phyloP scores from a whole-genome alignment of 2,888 invertebrate species.

The Heteromurus nitidus region DNA sequence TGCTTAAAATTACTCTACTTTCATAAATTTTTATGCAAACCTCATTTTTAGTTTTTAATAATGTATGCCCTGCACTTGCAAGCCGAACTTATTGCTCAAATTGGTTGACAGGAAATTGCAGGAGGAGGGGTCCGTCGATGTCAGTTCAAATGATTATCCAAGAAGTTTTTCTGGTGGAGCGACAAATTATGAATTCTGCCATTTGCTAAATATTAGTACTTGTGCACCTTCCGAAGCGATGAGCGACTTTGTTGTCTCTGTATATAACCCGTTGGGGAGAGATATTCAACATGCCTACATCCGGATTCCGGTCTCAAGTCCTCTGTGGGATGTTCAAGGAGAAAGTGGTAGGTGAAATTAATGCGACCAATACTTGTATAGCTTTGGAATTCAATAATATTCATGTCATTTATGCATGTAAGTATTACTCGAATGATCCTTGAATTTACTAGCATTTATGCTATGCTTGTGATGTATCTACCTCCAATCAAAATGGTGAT shows the following conservation, averaged over 20 bases:
- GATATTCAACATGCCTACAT: slow-evolving; percentile 75
- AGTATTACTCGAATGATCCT: too few species aligned
- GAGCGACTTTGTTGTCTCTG: slow-evolving; percentile 78
- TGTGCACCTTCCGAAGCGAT: slow-evolving; percentile 78
- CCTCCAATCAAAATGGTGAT: too few species aligned
- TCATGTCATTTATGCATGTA: too few species aligned
- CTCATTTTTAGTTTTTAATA: too few species aligned
- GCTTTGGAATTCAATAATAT: too few species aligned
- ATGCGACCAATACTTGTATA: too few species aligned
- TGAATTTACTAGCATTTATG: too few species aligned
- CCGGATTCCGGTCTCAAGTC: slow-evolving; percentile 69
- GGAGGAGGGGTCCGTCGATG: not conserved
- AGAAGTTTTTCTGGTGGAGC: slow-evolving; percentile 10
- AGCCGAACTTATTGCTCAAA: too few species aligned
- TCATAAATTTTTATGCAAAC: too few species aligned
- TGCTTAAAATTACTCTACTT: too few species aligned
- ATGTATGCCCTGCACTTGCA: too few species aligned
- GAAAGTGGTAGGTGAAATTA: slow-evolving; percentile 58
- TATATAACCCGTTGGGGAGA: slow-evolving; percentile 81
- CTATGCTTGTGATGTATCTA: too few species aligned
- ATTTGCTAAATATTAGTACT: slow-evolving; percentile 80
- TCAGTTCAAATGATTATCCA: slow-evolving; percentile 36
- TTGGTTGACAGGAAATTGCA: slow-evolving; percentile 31
- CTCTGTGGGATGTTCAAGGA: slow-evolving; percentile 70
- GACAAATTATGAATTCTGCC: slow-evolving; percentile 76